Percentiles rank a stretch among this genome's conserved stretches.
Conservation (phyloP, 2,888 invertebrate genomes). For the Ethmia dodecea region DNA sequence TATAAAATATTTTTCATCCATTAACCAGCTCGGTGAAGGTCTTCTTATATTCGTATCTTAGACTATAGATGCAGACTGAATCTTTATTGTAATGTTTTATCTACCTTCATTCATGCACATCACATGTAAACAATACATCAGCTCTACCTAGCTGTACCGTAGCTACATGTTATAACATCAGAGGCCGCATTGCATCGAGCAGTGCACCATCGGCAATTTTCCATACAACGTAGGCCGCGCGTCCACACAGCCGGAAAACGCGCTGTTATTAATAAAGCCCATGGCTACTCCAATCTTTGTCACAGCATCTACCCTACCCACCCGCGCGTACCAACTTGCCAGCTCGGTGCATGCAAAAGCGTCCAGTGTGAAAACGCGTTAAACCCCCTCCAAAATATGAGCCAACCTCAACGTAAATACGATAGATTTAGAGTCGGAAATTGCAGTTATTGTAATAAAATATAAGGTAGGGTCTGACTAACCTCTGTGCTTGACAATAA, state of each 20-base stretch:
- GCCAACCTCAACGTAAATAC: slow-evolving; percentile 14
- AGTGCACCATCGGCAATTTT: neutral
- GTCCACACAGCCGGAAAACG: slow-evolving; percentile 50
- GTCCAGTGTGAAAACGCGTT: slow-evolving; percentile 26
- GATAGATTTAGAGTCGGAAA: slow-evolving; percentile 13
- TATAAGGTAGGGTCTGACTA: slow-evolving; percentile 37
- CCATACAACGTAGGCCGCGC: slow-evolving; percentile 20
- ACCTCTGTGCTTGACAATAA: slow-evolving; percentile 69
- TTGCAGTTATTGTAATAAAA: slow-evolving; percentile 14
- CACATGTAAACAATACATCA: too few relatives aligned
- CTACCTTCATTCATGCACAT: too few relatives aligned
- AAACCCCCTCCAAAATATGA: slow-evolving; percentile 6
- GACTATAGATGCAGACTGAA: too few relatives aligned
- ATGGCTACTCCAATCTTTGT: slow-evolving; percentile 64
- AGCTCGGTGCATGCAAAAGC: slow-evolving; percentile 57
- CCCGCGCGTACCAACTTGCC: slow-evolving; percentile 62
- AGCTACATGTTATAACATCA: too few relatives aligned
- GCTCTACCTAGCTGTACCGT: too few relatives aligned
- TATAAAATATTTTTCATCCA: too few relatives aligned
- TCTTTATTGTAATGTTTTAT: too few relatives aligned
- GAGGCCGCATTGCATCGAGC: too few relatives aligned
- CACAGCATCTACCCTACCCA: slow-evolving; percentile 59
- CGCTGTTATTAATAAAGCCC: slow-evolving; percentile 62
- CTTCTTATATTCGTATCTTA: too few relatives aligned
- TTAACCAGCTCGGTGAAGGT: too few relatives aligned